Conservation (phyloP, 2,888 invertebrate species). For the Heliconius aoede region DNA sequence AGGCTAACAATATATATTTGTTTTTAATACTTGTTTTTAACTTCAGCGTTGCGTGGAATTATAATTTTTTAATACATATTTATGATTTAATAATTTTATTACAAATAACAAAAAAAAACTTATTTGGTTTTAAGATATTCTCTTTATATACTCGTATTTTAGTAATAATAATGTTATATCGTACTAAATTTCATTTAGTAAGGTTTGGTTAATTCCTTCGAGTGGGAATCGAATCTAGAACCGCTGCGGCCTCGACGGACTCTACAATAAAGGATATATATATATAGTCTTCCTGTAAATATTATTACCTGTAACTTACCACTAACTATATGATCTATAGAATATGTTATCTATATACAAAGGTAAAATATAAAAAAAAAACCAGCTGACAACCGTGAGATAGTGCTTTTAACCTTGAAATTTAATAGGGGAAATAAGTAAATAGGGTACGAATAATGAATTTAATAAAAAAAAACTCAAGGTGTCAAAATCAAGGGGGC, state of each 20-base stretch:
- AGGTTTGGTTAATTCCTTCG: no score
- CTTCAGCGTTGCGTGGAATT: background rate
- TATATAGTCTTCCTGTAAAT: background rate
- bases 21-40: background rate
- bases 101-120: no score
- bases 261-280: background rate
- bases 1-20: background rate
- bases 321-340: background rate
- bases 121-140: no score
- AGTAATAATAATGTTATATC: no score
- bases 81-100: no score
- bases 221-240: no score
- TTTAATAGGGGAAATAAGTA: constrained; percentile 62
- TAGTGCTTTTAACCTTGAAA: constrained; percentile 58
- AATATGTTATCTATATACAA: background rate
- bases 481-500: constrained; percentile 56
- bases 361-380: constrained; percentile 19
- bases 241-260: background rate
- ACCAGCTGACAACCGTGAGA: constrained; percentile 61
- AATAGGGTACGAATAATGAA: constrained; percentile 60
- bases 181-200: no score
- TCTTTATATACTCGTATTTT: no score
- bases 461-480: constrained; percentile 53
- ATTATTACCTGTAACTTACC: background rate
- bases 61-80: background rate